A percentile compares a stretch with the other conserved stretches of the same genome.
Conservation (phyloP, 2,113 vertebrate genomes). For the Triplophysa dalaica region DNA sequence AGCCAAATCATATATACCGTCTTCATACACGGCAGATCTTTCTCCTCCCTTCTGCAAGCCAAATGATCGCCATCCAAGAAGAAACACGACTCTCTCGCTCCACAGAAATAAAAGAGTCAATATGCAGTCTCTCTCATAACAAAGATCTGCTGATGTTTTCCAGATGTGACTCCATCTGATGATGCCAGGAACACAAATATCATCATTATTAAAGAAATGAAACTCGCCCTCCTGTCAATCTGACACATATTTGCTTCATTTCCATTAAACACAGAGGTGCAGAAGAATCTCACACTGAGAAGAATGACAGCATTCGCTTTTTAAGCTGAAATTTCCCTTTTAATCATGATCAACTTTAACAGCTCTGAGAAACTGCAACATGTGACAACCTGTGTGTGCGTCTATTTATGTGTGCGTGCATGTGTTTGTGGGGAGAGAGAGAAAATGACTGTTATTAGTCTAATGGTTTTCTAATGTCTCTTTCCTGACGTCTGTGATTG, state of each 20-base stretch:
- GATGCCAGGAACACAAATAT: constrained; percentile 65
- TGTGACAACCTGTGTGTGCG: neutral
- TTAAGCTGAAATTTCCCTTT: too few relatives aligned
- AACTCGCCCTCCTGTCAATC: constrained; percentile 20
- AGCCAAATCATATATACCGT: constrained; percentile 39
- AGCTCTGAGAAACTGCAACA: neutral
- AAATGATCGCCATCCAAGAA: constrained; percentile 55
- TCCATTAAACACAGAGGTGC: neutral
- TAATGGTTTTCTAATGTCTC: constrained; percentile 77
- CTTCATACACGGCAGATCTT: neutral
- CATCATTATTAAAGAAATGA: constrained; percentile 53
- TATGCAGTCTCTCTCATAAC: constrained; percentile 70
- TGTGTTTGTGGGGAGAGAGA: neutral
- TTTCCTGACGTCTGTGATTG: constrained; percentile 74
- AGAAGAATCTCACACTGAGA: too few relatives aligned
- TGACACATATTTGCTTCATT: too few relatives aligned
- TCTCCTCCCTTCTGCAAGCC: constrained; percentile 55
- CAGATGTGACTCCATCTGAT: constrained; percentile 68
- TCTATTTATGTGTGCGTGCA: neutral
- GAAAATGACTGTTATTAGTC: constrained; percentile 76
- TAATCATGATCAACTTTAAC: too few relatives aligned
- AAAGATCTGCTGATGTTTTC: constrained; percentile 74
- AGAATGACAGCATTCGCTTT: too few relatives aligned
- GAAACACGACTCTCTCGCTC: constrained; percentile 61
- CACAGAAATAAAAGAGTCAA: constrained; percentile 61